Percentiles rank a stretch among this genome's conserved stretches.
Evolutionary conservation across 2,113 vertebrate species (phyloP).

Genomic region (Pagrus major): DNA sequence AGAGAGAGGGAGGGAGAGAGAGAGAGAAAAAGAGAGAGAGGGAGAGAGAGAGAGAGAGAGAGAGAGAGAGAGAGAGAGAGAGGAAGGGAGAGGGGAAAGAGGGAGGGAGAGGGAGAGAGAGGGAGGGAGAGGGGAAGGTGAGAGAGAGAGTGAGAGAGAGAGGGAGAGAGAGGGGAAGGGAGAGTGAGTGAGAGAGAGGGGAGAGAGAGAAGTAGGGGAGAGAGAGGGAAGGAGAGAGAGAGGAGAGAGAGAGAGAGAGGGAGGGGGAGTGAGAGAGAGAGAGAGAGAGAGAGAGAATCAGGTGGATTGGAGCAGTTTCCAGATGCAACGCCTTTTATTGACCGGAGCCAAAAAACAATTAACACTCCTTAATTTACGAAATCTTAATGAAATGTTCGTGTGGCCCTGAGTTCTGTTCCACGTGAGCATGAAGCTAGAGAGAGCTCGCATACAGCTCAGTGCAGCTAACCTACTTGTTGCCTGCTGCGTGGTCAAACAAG

Average conservation of each 20-base stretch:
- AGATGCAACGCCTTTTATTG: conserved; percentile 1
- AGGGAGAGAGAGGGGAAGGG: neutral
- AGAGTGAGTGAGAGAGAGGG: conserved; percentile 10
- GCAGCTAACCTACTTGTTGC: conserved; percentile 52
- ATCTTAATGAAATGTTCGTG: neutral
- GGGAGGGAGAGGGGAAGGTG: neutral
- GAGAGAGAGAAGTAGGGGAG: conserved; percentile 6
- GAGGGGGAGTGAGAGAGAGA: neutral
- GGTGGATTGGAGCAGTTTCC: conserved; percentile 17
- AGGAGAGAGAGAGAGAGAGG: conserved; percentile 2
- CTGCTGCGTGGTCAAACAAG: conserved; percentile 9
- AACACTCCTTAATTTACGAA: too few species aligned
- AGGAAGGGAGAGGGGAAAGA: neutral
- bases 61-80: neutral
- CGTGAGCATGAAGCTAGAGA: neutral
- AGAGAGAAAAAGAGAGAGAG: neutral
- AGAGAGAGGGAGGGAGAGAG: neutral
- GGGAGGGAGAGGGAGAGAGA: neutral
- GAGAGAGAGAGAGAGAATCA: neutral
- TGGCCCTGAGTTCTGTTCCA: neutral
- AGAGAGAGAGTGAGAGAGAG: neutral
- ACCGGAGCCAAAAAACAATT: neutral
- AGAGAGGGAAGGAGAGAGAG: neutral
- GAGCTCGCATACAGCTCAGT: neutral
- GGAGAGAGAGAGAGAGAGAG: neutral